Evolutionary conservation across 2,888 invertebrate species (phyloP).

Genomic region (Zeuzera pyrina): DNA sequence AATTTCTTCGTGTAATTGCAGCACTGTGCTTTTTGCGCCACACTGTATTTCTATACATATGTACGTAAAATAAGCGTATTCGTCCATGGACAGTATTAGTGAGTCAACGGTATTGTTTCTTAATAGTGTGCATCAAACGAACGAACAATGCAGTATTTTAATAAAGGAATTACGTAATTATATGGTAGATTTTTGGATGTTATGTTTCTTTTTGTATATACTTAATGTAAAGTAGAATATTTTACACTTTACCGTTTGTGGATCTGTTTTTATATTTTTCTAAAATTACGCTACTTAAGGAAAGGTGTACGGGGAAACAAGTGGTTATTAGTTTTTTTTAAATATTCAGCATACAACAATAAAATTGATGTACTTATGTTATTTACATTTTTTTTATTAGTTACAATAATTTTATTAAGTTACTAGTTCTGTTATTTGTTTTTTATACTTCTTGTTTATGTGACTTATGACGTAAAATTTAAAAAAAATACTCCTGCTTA

Average conservation of each 20-base stretch:
- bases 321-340: not conserved
- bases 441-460: too few species aligned
- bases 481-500: too few species aligned
- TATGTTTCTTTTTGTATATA: conserved; percentile 62
- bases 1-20: too few species aligned
- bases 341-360: conserved; percentile 1
- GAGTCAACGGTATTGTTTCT: conserved; percentile 4
- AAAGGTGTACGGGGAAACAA: not conserved
- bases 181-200: conserved; percentile 56
- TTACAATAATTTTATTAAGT: conserved; percentile 1
- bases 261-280: conserved; percentile 41
- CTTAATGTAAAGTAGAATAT: conserved; percentile 58
- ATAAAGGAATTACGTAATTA: conserved; percentile 40
- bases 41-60: too few species aligned
- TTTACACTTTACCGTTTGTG: conserved; percentile 41
- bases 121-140: conserved; percentile 30
- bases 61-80: too few species aligned
- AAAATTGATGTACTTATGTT: not conserved
- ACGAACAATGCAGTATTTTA: conserved; percentile 58
- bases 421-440: conserved; percentile 1
- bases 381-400: conserved; percentile 1
- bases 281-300: not conserved
- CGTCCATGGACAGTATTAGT: conserved; percentile 50
- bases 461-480: too few species aligned
- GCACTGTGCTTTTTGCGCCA: too few species aligned